Evolutionary conservation across 2,888 invertebrate species (phyloP).

Genomic region (Phortica okadai): DNA sequence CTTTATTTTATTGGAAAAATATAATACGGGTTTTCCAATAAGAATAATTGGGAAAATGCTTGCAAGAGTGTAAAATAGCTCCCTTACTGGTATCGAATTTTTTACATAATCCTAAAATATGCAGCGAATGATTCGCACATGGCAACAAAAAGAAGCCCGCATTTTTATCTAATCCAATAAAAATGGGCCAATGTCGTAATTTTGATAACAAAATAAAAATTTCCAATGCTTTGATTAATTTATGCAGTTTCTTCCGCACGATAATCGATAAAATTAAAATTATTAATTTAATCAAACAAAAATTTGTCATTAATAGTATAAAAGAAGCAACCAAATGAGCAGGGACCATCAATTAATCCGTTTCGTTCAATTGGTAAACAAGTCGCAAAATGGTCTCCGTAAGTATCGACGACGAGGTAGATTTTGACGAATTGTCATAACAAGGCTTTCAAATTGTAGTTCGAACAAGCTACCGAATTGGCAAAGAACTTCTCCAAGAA

Average conservation of each 20-base stretch:
- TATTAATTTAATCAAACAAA: not conserved
- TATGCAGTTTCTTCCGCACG: slow-evolving; percentile 9
- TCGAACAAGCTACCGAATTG: slow-evolving; percentile 71
- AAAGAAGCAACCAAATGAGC: slow-evolving; percentile 31
- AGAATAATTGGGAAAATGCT: no score
- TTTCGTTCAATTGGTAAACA: slow-evolving; percentile 45
- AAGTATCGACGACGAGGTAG: slow-evolving; percentile 41
- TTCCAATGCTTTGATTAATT: slow-evolving; percentile 9
- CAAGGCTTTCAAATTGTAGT: slow-evolving; percentile 33
- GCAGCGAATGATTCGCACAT: no score
- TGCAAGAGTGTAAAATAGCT: no score
- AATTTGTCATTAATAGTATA: slow-evolving; percentile 27
- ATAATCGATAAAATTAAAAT: not conserved
- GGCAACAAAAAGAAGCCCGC: no score
- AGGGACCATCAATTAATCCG: slow-evolving; percentile 29
- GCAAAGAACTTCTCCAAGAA: slow-evolving; percentile 85
- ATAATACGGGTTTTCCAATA: no score
- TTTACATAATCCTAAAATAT: no score
- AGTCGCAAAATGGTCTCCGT: slow-evolving; percentile 53
- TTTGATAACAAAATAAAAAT: slow-evolving; percentile 3
- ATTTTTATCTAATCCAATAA: no score
- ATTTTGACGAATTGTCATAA: not conserved
- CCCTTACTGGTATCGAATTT: no score
- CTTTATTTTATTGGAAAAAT: no score
- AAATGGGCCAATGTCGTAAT: not conserved